A percentile compares a stretch with the other conserved stretches of the same genome.
These are phyloP conservation scores for Coregonus sp. DNA, from an alignment of 2,797 vertebrate genomes.

Conservation along the genomic window DNA sequence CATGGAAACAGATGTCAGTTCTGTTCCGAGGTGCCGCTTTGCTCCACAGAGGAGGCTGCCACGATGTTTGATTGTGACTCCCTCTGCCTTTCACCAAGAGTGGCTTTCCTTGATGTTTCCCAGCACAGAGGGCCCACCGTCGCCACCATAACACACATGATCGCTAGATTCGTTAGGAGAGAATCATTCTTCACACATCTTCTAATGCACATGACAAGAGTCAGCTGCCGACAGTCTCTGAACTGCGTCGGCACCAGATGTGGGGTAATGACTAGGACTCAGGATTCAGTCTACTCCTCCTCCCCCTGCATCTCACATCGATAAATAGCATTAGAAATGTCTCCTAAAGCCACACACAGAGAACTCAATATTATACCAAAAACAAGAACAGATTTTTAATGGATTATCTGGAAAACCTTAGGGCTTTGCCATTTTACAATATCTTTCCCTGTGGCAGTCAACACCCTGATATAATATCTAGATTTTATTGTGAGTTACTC, in stretches of 20 bases:
- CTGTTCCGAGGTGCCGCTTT: conserved; percentile 26
- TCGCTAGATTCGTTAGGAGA: conserved; percentile 51
- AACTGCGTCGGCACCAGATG: neutral
- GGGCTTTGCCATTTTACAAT: neutral
- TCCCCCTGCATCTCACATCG: neutral
- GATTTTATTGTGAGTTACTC: neutral
- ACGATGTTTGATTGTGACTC: conserved; percentile 55
- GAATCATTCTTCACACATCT: conserved; percentile 36
- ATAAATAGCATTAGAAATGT: neutral
- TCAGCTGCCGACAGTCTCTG: neutral
- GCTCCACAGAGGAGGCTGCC: conserved; percentile 33
- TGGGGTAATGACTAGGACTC: neutral
- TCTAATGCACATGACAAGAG: conserved; percentile 13
- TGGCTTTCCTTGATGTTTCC: conserved; percentile 51
- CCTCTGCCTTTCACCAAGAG: conserved; percentile 43
- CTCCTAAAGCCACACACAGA: neutral
- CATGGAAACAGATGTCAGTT: conserved; percentile 69
- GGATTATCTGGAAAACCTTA: neutral
- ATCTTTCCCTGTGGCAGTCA: neutral
- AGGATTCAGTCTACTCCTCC: neutral
- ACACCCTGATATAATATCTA: neutral
- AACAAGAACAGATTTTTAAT: neutral
- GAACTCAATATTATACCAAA: neutral
- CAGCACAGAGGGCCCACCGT: conserved; percentile 38
- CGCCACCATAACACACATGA: neutral